phyloP scores from a whole-genome alignment of 2,888 invertebrate genomes.

The Sesia apiformis region DNA sequence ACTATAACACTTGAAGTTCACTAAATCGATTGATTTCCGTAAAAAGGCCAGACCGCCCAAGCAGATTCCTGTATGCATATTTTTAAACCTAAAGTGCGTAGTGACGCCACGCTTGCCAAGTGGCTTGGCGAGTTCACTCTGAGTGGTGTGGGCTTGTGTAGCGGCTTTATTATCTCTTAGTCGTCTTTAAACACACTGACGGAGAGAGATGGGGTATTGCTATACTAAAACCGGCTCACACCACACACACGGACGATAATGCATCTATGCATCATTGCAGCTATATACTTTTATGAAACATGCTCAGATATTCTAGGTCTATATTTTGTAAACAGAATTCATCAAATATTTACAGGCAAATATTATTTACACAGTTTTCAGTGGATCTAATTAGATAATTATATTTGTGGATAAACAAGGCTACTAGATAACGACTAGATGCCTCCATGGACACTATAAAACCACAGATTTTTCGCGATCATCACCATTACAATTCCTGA shows the following conservation, averaged over 20 bases:
- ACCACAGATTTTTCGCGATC: not conserved
- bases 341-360: not conserved
- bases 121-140: too few relatives aligned
- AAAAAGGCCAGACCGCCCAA: too few relatives aligned
- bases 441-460: not conserved
- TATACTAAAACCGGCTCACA: not conserved
- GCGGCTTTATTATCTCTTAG: too few relatives aligned
- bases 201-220: too few relatives aligned
- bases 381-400: not conserved
- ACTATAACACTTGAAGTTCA: too few relatives aligned
- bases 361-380: not conserved
- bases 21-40: too few relatives aligned
- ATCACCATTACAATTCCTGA: too few relatives aligned
- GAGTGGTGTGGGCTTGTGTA: too few relatives aligned
- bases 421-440: constrained; percentile 1
- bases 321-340: not conserved
- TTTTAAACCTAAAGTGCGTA: too few relatives aligned
- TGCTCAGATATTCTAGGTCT: not conserved
- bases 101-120: too few relatives aligned
- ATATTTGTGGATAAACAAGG: not conserved
- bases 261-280: not conserved
- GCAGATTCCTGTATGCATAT: too few relatives aligned
- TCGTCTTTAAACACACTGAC: too few relatives aligned
- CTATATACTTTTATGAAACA: not conserved
- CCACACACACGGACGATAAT: not conserved